Conservation (phyloP, 2,113 vertebrate species). For the Daboia siamensis region DNA sequence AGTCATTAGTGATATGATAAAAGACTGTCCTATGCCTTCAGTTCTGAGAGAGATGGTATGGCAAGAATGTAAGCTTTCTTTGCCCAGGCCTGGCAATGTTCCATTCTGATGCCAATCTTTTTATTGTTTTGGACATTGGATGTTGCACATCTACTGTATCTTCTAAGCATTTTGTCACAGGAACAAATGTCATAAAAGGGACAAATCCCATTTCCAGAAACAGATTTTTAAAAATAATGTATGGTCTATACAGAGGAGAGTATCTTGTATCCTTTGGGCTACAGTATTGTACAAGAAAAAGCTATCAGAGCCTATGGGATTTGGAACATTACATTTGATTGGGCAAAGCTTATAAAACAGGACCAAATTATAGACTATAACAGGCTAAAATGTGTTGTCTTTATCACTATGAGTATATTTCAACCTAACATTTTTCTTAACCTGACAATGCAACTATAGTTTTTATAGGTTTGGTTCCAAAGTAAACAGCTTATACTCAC, state of each 20-base stretch:
- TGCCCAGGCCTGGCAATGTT: background rate
- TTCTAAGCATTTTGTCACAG: background rate
- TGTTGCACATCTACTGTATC: background rate
- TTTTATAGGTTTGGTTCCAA: constrained; percentile 10
- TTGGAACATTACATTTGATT: background rate
- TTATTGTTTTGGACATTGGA: background rate
- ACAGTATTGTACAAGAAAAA: background rate
- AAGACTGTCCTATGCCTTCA: background rate
- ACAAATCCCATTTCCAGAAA: background rate
- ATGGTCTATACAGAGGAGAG: background rate
- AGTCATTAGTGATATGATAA: background rate
- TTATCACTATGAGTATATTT: constrained; percentile 8
- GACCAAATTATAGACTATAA: background rate
- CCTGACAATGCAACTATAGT: background rate
- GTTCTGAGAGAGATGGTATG: background rate
- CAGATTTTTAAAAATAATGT: background rate
- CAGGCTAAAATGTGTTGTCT: background rate
- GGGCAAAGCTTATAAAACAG: background rate
- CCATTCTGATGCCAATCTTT: background rate
- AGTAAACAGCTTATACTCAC: background rate
- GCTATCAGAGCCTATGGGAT: background rate
- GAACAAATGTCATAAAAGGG: background rate
- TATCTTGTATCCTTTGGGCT: background rate
- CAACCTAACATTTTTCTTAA: background rate
- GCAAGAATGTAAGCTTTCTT: background rate